phyloP scores from a whole-genome alignment of 2,888 invertebrate species.

The Drosophila birchii region DNA sequence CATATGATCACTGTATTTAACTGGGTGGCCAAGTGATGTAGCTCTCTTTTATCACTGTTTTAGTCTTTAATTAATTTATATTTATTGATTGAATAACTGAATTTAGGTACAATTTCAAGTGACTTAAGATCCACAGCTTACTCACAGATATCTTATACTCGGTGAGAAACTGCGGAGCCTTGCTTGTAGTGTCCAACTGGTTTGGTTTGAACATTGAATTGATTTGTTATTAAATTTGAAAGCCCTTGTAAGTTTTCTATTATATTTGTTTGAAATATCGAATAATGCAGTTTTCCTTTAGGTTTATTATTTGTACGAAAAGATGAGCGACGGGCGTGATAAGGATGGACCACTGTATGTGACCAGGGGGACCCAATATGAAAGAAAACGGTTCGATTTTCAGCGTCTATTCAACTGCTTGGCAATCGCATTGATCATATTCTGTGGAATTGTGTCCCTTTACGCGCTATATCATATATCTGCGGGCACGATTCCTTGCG shows the following conservation, averaged over 20 bases:
- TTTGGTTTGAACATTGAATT: too few relatives aligned
- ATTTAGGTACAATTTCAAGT: too few relatives aligned
- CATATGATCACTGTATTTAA: background rate
- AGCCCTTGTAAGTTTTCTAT: background rate
- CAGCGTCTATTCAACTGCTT: too few relatives aligned
- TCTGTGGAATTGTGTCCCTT: too few relatives aligned
- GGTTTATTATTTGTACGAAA: background rate
- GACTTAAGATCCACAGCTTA: background rate
- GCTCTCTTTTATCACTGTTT: background rate
- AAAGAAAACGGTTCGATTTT: background rate
- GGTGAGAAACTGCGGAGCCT: background rate
- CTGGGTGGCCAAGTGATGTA: background rate
- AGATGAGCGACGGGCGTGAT: background rate
- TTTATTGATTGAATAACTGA: too few relatives aligned
- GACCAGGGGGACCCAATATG: background rate
- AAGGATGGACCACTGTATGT: background rate
- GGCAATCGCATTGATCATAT: too few relatives aligned
- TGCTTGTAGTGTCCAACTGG: too few relatives aligned
- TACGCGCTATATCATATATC: too few relatives aligned
- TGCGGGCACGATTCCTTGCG: too few relatives aligned
- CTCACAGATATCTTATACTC: background rate
- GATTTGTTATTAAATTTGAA: background rate
- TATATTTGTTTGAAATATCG: too few relatives aligned
- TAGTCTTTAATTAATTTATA: too few relatives aligned
- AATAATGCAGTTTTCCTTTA: background rate